Evolutionary conservation across 2,888 invertebrate genomes (phyloP).

Genomic region (Pachliopta kotzebuea): DNA sequence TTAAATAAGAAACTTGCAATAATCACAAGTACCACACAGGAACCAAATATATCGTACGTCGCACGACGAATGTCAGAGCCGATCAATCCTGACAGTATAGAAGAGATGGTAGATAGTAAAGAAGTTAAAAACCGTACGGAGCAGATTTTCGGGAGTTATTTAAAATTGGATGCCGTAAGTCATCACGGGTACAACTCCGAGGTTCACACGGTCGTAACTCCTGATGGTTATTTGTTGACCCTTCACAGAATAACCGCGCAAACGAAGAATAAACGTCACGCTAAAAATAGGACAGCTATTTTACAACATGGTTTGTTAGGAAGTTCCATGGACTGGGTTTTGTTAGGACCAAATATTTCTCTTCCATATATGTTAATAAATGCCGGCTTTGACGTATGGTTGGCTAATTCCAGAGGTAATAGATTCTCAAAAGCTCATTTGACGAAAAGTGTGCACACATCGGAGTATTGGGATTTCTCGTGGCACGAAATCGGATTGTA

Average conservation of each 20-base stretch:
- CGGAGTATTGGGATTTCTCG: constrained; percentile 52
- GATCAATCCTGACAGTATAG: not conserved
- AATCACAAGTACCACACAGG: not conserved
- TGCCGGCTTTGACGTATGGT: constrained; percentile 79
- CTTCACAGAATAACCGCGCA: constrained; percentile 42
- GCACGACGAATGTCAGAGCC: constrained; percentile 13
- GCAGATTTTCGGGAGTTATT: not conserved
- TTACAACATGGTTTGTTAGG: constrained; percentile 51
- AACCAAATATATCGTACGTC: not conserved
- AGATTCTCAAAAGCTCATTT: constrained; percentile 45
- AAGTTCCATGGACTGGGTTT: constrained; percentile 52
- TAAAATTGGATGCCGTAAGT: constrained; percentile 31
- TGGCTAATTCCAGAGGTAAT: constrained; percentile 62
- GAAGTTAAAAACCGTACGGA: not conserved
- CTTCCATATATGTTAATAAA: constrained; percentile 68
- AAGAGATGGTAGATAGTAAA: no score
- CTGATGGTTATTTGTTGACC: constrained; percentile 47
- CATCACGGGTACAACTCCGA: constrained; percentile 42
- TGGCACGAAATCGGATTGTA: constrained; percentile 55
- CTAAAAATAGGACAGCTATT: constrained; percentile 36
- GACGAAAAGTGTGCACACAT: constrained; percentile 30
- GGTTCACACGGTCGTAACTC: constrained; percentile 43
- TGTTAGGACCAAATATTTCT: constrained; percentile 43
- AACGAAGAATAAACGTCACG: not conserved
- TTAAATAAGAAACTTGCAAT: not conserved